A percentile compares a stretch with the other conserved stretches of the same genome.
phyloP scores from a whole-genome alignment of 2,113 vertebrate genomes.

The Siniperca chuatsi region DNA sequence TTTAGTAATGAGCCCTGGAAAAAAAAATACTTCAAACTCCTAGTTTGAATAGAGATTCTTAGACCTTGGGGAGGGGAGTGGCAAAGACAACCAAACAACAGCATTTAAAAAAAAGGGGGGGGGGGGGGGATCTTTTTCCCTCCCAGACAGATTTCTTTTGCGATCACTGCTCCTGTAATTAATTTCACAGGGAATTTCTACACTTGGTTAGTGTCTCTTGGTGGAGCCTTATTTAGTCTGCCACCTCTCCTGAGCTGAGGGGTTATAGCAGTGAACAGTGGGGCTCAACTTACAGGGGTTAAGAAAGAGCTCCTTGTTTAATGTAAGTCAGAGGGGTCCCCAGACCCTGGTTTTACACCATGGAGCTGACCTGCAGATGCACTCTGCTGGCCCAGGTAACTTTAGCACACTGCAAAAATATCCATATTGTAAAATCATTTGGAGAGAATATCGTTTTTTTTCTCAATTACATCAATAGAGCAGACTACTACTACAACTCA shows the following conservation, averaged over 20 bases:
- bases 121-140: neutral
- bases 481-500: neutral
- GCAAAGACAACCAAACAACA: slow-evolving; percentile 40
- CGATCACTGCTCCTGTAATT: slow-evolving; percentile 65
- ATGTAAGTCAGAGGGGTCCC: slow-evolving; percentile 33
- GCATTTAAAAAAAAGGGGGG: neutral
- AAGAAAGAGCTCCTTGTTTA: slow-evolving; percentile 72
- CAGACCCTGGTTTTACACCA: slow-evolving; percentile 29
- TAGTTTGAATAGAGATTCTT: neutral
- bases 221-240: slow-evolving; percentile 62
- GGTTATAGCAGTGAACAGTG: slow-evolving; percentile 36
- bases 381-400: slow-evolving; percentile 19
- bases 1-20: slow-evolving; percentile 51
- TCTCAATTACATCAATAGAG: neutral
- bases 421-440: neutral
- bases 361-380: slow-evolving; percentile 25
- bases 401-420: slow-evolving; percentile 10
- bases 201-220: slow-evolving; percentile 54
- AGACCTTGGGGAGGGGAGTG: slow-evolving; percentile 38
- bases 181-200: slow-evolving; percentile 73
- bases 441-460: neutral
- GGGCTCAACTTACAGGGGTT: slow-evolving; percentile 24
- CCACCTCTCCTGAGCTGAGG: slow-evolving; percentile 50
- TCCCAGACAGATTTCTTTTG: slow-evolving; percentile 55
- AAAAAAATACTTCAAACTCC: slow-evolving; percentile 25